A percentile compares a stretch with the other conserved stretches of the same genome.
Conservation (phyloP, 2,797 vertebrate genomes). For the Bufotes viridis region DNA sequence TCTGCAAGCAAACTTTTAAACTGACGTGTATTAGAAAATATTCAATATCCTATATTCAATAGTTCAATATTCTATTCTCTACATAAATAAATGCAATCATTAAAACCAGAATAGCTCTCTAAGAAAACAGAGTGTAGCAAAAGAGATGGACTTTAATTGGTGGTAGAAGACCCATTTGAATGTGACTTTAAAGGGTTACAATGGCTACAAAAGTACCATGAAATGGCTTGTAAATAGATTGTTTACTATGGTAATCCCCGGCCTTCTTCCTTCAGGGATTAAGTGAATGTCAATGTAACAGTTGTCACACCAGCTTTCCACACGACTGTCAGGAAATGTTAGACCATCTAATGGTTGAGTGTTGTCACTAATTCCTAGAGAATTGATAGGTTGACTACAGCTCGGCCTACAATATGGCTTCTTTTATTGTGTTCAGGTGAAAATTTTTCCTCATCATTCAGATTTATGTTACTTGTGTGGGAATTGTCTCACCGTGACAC, state of each 20-base stretch:
- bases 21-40: too few relatives aligned
- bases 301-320: not conserved
- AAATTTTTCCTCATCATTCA: not conserved
- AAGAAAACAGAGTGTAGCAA: not conserved
- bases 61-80: too few relatives aligned
- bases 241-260: slow-evolving; percentile 7
- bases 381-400: not conserved
- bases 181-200: slow-evolving; percentile 8
- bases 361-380: not conserved
- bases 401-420: slow-evolving; percentile 18
- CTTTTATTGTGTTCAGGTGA: not conserved
- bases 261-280: slow-evolving; percentile 13
- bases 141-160: not conserved
- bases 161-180: not conserved
- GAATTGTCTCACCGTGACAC: slow-evolving; percentile 30
- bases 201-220: slow-evolving; percentile 14
- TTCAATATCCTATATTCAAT: too few relatives aligned
- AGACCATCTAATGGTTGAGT: not conserved
- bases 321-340: slow-evolving; percentile 3
- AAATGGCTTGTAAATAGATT: slow-evolving; percentile 26
- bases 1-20: too few relatives aligned
- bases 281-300: slow-evolving; percentile 6
- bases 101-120: too few relatives aligned
- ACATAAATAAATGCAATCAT: too few relatives aligned
- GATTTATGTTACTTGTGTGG: not conserved